These are phyloP conservation scores for Phodopus roborovskii DNA, from an alignment of 2,113 vertebrate genomes.

Conservation along the genomic window DNA sequence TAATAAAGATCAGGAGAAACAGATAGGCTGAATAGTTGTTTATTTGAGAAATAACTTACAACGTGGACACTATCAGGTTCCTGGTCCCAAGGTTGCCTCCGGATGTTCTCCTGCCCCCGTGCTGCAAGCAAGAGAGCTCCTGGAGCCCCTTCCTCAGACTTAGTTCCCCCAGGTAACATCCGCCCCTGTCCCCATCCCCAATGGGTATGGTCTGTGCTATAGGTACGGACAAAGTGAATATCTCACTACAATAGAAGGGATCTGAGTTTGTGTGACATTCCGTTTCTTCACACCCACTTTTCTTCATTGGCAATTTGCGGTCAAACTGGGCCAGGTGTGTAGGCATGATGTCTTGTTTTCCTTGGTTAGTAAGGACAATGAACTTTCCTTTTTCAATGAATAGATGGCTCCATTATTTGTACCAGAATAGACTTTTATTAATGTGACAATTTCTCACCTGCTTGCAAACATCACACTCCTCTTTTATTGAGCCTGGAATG, in stretches of 20 bases:
- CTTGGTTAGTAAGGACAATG: not conserved
- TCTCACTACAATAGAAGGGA: not conserved
- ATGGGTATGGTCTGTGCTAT: too few species aligned
- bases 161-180: too few species aligned
- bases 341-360: not conserved
- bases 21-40: too few species aligned
- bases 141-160: too few species aligned
- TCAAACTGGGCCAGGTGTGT: not conserved
- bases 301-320: not conserved
- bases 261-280: not conserved
- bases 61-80: too few species aligned
- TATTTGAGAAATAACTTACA: too few species aligned
- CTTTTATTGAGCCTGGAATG: not conserved
- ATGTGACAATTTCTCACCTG: not conserved
- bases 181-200: too few species aligned
- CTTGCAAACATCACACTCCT: not conserved
- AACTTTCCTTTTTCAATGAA: not conserved
- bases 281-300: not conserved
- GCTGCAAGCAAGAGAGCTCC: too few species aligned
- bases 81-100: too few species aligned
- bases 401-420: conserved; percentile 18
- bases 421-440: not conserved
- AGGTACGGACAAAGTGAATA: too few species aligned
- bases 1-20: too few species aligned
- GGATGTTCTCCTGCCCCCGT: too few species aligned